These are phyloP conservation scores for Heterodera schachtii DNA, from an alignment of 1,140 invertebrate genomes.

Conservation along the genomic window DNA sequence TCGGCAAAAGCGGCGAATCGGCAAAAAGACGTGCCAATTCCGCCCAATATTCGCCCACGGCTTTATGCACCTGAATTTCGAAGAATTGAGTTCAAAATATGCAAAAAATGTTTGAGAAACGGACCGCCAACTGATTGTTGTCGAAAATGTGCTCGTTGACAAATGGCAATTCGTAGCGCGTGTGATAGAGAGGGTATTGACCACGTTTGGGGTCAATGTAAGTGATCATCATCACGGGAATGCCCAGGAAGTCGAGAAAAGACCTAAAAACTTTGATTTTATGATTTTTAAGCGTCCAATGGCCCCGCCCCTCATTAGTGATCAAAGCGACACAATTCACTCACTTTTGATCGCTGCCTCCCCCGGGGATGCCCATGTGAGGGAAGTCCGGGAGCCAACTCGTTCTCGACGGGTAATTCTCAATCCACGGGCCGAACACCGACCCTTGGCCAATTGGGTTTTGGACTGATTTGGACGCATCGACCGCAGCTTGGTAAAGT, in stretches of 20 bases:
- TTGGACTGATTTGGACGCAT: constrained; percentile 59
- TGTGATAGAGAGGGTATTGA: constrained; percentile 68
- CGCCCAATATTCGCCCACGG: constrained; percentile 64
- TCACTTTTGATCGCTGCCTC: constrained; percentile 64
- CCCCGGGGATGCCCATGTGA: constrained; percentile 55
- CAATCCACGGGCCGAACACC: constrained; percentile 60
- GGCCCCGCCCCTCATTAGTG: no score
- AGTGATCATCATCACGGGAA: constrained; percentile 64
- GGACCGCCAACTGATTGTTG: constrained; percentile 50
- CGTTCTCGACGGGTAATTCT: constrained; percentile 21
- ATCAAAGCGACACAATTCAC: not conserved
- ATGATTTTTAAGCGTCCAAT: not conserved
- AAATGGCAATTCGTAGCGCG: constrained; percentile 68
- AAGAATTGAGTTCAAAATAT: not conserved
- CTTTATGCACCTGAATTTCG: constrained; percentile 53
- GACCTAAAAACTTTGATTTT: constrained; percentile 45
- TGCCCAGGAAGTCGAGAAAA: constrained; percentile 64
- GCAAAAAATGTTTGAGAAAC: not conserved
- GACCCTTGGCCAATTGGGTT: constrained; percentile 55
- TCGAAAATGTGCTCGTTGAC: constrained; percentile 66
- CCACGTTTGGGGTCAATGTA: constrained; percentile 35
- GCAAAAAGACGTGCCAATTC: constrained; percentile 66
- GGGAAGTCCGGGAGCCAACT: constrained; percentile 38
- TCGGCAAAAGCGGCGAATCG: constrained; percentile 66
- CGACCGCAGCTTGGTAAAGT: constrained; percentile 51